Base-by-base conservation (phyloP, 23 tunicate genomes). In the Diplosoma virens region DNA sequence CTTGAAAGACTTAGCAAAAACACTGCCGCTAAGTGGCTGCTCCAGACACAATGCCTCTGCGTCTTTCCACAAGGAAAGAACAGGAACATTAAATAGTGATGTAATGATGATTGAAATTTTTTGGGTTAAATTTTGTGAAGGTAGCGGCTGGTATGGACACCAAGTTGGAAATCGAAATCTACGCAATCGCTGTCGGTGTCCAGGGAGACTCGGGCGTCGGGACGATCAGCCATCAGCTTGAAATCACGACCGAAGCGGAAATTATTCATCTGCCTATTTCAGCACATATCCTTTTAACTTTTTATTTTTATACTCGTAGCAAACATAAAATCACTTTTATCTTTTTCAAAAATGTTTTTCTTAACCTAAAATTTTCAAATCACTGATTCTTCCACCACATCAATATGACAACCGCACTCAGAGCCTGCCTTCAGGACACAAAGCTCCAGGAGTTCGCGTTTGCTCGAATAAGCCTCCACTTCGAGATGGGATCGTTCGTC, bases 281-380 rank as follows among this genome's bases (percentile, higher is more conserved):
- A 84, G 97, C 97, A 77, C 34, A 90, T 90, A 90, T 90, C 97
- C 97, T 90, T 90, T 66, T 22, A n/a, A n/a, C n/a, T n/a, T n/a
- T n/a, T n/a, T n/a, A 7, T 41, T 41, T 41, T 14, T 7, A 14
- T 41, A 41, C 9, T 41, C 9, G 50, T 41, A 14, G 50, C n/a
- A n/a, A n/a, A n/a, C n/a, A n/a, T n/a, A n/a, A n/a, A n/a, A 41
- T 41, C 50, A 9, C 14, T 7, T 41, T 41, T 41, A 41, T 9
- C 14, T 7, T 7, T 41, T 41, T 9, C 50, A 7, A 41, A 14
- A 55, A 55, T 63, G 9, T 28, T 63, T 63, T 63, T 63, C 69
- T 28, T 63, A 24, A 63, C 33, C 14, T 5, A 6, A n/a, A 3
- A 5, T 4, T 63, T 68, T 36, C 14, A 54, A 11, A 11, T 22